phyloP scores from a whole-genome alignment of 2,113 vertebrate genomes.

The Hemiprocne comata region DNA sequence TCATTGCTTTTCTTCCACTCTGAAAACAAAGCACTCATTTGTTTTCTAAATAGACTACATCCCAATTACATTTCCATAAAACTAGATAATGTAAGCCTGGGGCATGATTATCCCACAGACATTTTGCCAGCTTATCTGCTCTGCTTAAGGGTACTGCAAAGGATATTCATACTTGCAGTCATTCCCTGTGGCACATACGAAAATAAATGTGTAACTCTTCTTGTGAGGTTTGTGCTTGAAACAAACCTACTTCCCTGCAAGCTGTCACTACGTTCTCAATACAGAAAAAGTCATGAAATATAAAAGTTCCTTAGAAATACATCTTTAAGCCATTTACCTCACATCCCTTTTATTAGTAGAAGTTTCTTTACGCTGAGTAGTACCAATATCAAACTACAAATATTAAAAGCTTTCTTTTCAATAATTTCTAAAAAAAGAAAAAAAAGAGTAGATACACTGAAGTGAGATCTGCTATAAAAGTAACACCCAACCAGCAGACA shows the following conservation, averaged over 20 bases:
- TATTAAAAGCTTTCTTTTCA: background rate
- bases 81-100: background rate
- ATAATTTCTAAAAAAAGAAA: background rate
- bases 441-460: background rate
- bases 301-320: background rate
- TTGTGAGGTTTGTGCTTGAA: background rate
- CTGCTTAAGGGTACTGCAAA: background rate
- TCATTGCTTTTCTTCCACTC: background rate
- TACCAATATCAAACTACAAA: background rate
- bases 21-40: background rate
- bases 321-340: background rate
- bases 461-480: background rate
- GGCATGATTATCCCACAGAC: background rate
- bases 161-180: background rate
- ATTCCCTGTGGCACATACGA: background rate
- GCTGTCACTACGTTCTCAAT: background rate
- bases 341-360: background rate
- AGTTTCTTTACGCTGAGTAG: background rate
- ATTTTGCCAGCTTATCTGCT: background rate
- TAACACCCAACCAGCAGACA: background rate
- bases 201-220: background rate
- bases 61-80: background rate
- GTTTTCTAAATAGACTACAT: background rate
- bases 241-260: background rate
- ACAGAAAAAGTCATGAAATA: background rate